A percentile compares a stretch with the other conserved stretches of the same genome.
Evolutionary conservation across 2,113 vertebrate species (phyloP).

Genomic region (Corvus hawaiiensis): DNA sequence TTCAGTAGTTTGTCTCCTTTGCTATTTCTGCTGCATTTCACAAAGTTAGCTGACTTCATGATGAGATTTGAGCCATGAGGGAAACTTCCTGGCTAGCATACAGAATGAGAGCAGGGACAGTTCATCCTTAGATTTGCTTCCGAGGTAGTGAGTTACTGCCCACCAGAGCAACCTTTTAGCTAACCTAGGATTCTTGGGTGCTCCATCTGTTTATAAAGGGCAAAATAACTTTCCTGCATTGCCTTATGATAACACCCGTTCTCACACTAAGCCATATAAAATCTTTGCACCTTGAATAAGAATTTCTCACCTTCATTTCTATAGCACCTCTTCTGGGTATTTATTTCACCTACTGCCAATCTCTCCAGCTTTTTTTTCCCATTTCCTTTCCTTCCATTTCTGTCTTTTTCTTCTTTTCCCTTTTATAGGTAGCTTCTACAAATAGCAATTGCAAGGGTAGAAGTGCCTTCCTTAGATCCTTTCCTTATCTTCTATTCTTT

Average conservation of each 20-base stretch:
- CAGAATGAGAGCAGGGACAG: background rate
- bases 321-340: background rate
- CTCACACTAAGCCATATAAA: background rate
- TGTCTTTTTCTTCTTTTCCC: background rate
- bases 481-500: background rate
- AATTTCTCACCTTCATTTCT: background rate
- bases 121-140: background rate
- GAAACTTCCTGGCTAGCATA: background rate
- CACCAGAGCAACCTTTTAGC: background rate
- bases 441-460: background rate
- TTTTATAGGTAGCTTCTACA: background rate
- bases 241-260: background rate
- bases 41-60: background rate
- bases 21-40: background rate
- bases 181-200: background rate
- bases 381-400: background rate
- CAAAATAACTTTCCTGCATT: background rate
- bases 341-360: background rate
- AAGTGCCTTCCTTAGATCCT: background rate
- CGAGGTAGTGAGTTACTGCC: background rate
- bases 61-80: background rate
- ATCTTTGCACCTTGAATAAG: background rate
- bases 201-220: background rate
- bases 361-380: background rate
- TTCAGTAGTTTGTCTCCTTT: background rate